Conservation (phyloP, 1,140 invertebrate species). For the Radopholus similis region DNA sequence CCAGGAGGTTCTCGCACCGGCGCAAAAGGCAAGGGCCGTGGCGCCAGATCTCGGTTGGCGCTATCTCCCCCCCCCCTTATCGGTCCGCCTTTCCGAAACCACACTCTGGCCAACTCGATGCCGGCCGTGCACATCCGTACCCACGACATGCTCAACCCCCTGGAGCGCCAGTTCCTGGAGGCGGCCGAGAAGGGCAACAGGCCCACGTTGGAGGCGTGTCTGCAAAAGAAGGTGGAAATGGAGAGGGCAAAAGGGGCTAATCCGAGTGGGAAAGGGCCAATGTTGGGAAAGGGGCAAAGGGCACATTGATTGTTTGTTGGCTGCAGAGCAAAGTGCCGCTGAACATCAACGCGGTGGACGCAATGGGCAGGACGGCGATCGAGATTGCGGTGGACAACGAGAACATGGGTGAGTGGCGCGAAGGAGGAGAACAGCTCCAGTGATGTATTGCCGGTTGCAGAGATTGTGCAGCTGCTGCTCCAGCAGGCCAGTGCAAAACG, state of each 20-base stretch:
- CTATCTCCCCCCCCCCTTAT: not conserved
- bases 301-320: conserved; percentile 23
- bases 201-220: conserved; percentile 64
- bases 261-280: conserved; percentile 4
- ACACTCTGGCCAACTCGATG: conserved; percentile 27
- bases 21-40: not conserved
- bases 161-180: conserved; percentile 62
- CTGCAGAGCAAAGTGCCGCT: conserved; percentile 59
- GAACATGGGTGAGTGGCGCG: conserved; percentile 47
- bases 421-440: not conserved
- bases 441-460: conserved; percentile 28
- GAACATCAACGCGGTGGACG: conserved; percentile 67
- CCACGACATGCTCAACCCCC: conserved; percentile 28
- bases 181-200: conserved; percentile 66
- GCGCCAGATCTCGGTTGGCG: not conserved
- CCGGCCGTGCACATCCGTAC: conserved; percentile 24
- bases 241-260: not conserved
- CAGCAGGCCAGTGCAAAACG: conserved; percentile 50
- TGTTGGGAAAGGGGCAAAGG: conserved; percentile 16
- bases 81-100: not conserved
- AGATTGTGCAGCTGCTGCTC: conserved; percentile 63
- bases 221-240: conserved; percentile 59
- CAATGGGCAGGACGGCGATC: conserved; percentile 66
- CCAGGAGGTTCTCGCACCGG: not conserved
- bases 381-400: conserved; percentile 65